A percentile compares a stretch with the other conserved stretches of the same genome.
phyloP scores from a whole-genome alignment of 53 echinoderm and acorn worm species.

The Apostichopus leukothele region DNA sequence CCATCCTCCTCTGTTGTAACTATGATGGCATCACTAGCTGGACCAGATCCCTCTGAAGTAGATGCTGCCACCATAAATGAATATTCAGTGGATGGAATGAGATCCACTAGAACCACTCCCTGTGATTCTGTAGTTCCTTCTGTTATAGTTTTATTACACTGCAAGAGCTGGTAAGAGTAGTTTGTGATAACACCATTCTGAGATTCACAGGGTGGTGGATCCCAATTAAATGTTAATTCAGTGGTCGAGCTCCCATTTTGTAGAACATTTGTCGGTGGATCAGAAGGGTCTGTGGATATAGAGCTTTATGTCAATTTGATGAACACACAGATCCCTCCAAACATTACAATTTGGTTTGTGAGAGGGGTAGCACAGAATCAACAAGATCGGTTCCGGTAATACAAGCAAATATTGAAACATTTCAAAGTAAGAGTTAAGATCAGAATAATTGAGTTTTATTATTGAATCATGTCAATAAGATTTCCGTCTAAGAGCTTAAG shows the following conservation, averaged over 20 bases:
- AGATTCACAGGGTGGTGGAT: background rate
- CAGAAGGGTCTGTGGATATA: background rate
- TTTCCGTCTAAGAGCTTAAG: no score
- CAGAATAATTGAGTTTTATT: no score
- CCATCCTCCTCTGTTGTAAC: no score
- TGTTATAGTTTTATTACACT: background rate
- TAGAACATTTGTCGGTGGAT: background rate
- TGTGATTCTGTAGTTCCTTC: background rate
- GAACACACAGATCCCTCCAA: no score
- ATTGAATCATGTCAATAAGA: no score
- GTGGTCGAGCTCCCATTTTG: background rate
- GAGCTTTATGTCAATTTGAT: background rate
- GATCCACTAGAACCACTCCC: background rate
- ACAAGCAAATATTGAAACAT: no score
- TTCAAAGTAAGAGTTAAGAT: no score
- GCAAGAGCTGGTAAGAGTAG: background rate
- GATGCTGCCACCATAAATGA: background rate
- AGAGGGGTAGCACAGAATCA: no score
- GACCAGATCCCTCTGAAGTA: background rate
- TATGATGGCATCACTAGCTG: no score
- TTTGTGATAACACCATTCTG: constrained; percentile 8
- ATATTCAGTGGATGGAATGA: background rate
- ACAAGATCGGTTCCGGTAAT: no score
- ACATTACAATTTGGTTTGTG: no score
- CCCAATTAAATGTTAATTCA: background rate